phyloP scores from a whole-genome alignment of 2,888 invertebrate genomes.

The Barypeithes pellucidus region DNA sequence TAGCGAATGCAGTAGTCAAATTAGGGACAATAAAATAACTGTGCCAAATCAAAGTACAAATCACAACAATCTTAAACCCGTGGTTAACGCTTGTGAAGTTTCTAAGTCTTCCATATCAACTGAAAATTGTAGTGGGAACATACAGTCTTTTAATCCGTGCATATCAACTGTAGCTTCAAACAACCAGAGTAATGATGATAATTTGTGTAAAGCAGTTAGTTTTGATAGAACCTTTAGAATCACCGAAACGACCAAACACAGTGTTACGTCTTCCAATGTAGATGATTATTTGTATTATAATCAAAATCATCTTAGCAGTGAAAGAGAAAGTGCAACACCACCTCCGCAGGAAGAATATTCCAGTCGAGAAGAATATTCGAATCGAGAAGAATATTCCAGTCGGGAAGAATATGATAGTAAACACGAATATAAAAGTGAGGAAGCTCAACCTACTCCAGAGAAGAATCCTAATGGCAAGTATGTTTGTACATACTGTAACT shows the following conservation, averaged over 20 bases:
- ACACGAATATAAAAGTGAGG: conserved; percentile 43
- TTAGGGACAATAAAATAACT: conserved; percentile 60
- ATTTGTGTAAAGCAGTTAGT: conserved; percentile 60
- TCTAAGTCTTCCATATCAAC: conserved; percentile 70
- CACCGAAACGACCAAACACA: conserved; percentile 59
- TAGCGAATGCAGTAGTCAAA: conserved; percentile 37
- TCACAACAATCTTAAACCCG: conserved; percentile 54
- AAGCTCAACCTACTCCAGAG: conserved; percentile 55
- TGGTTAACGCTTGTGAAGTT: conserved; percentile 58
- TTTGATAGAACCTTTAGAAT: conserved; percentile 64
- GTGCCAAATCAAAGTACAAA: conserved; percentile 70
- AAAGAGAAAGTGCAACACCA: conserved; percentile 23
- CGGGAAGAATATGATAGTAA: conserved; percentile 40
- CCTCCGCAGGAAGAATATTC: conserved; percentile 29
- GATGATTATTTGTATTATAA: conserved; percentile 34
- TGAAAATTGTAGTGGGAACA: conserved; percentile 60
- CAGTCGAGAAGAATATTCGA: conserved; percentile 19
- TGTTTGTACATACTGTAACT: conserved; percentile 90
- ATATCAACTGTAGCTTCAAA: conserved; percentile 67
- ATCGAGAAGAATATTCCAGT: conserved; percentile 16
- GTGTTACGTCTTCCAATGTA: conserved; percentile 41
- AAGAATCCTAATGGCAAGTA: conserved; percentile 77
- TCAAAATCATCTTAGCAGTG: conserved; percentile 28
- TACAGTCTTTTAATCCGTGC: conserved; percentile 65
- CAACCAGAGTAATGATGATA: conserved; percentile 57